These are phyloP conservation scores for Varecia variegata DNA, from an alignment of 2,797 vertebrate genomes.

Conservation along the genomic window DNA sequence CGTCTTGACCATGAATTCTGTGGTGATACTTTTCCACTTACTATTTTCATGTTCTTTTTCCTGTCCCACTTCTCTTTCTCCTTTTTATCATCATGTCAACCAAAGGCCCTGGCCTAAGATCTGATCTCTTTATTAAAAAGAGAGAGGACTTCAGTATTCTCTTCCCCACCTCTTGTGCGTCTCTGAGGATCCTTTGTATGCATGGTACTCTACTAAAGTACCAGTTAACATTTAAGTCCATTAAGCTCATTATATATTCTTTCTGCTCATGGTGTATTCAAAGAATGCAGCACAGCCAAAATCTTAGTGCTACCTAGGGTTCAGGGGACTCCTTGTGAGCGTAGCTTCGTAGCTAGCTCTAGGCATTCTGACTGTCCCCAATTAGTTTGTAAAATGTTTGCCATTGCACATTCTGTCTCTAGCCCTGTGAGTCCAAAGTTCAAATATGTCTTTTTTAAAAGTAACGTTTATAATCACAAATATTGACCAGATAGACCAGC, in stretches of 20 bases:
- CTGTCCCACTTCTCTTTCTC: neutral
- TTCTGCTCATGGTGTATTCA: neutral
- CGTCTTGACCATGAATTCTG: neutral
- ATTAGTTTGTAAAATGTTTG: neutral
- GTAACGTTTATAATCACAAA: neutral
- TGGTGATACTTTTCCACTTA: neutral
- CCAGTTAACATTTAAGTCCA: neutral
- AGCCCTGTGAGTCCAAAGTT: neutral
- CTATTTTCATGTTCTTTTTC: neutral
- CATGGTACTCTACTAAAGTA: neutral
- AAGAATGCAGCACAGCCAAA: neutral
- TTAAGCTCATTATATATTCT: neutral
- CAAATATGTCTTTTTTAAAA: neutral
- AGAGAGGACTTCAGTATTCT: neutral
- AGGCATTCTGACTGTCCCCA: neutral
- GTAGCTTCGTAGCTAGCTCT: neutral
- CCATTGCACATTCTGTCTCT: slow-evolving; percentile 13
- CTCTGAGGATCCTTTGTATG: neutral
- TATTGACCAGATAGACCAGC: neutral
- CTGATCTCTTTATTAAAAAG: neutral
- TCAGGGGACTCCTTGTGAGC: neutral
- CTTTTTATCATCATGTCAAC: neutral
- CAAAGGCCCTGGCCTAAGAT: neutral
- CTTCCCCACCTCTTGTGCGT: neutral
- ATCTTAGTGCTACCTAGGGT: neutral